A percentile compares a stretch with the other conserved stretches of the same genome.
Conservation (phyloP, 1,140 invertebrate species). For the Bombus difficillimus region DNA sequence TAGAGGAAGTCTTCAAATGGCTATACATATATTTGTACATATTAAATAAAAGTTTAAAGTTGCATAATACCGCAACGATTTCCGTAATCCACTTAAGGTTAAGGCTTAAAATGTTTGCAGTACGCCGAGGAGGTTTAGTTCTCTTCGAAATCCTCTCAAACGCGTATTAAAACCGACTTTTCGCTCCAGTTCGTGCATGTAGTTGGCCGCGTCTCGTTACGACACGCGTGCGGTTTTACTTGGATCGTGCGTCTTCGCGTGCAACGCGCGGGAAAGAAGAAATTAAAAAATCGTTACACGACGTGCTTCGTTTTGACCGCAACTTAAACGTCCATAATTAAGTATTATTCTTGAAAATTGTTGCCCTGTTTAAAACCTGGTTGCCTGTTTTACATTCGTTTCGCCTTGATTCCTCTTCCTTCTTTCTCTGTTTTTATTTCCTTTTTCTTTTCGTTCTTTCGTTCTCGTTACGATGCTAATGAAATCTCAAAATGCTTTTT, state of each 20-base stretch:
- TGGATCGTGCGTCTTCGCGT: neutral
- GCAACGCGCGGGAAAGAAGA: neutral
- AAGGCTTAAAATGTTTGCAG: neutral
- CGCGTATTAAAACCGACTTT: slow-evolving; percentile 5
- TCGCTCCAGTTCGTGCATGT: neutral
- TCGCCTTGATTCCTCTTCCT: slow-evolving; percentile 1
- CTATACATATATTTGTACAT: too few relatives aligned
- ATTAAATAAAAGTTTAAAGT: neutral
- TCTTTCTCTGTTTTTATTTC: neutral
- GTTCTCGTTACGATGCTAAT: neutral
- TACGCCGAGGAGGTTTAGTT: neutral
- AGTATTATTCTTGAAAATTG: slow-evolving; percentile 11
- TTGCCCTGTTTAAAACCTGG: neutral
- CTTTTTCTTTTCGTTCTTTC: neutral
- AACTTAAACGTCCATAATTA: slow-evolving; percentile 6
- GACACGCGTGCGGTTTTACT: neutral
- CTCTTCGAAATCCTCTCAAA: neutral
- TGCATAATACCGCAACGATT: neutral
- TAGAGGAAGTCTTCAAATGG: too few relatives aligned
- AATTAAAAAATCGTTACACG: slow-evolving; percentile 3
- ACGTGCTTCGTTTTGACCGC: neutral
- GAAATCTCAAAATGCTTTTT: too few relatives aligned
- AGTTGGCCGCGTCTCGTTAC: neutral
- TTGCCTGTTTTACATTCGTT: neutral
- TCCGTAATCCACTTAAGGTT: neutral